These are phyloP conservation scores for Agrilus planipennis DNA, from an alignment of 1,140 invertebrate genomes.

Conservation along the genomic window DNA sequence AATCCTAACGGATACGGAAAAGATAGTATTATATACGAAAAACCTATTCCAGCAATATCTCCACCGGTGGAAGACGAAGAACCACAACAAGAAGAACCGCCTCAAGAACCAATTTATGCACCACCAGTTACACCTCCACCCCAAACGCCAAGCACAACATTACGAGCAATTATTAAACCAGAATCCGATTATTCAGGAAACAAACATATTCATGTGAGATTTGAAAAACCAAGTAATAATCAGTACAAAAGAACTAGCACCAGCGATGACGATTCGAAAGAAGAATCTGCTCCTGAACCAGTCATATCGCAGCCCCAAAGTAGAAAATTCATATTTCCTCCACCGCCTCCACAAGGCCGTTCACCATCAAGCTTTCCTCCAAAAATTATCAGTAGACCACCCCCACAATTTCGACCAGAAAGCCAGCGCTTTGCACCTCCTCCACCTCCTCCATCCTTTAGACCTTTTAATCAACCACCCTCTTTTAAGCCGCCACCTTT, in stretches of 20 bases:
- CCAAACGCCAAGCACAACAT: constrained; percentile 56
- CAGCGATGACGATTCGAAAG: constrained; percentile 38
- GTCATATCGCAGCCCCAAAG: constrained; percentile 42
- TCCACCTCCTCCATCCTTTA: constrained; percentile 28
- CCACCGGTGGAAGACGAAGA: constrained; percentile 49
- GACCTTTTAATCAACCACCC: constrained; percentile 28
- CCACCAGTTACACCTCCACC: constrained; percentile 35
- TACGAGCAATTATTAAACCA: constrained; percentile 69
- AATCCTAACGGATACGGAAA: constrained; percentile 53
- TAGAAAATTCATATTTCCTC: constrained; percentile 29
- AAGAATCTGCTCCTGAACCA: constrained; percentile 43
- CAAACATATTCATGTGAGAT: constrained; percentile 61
- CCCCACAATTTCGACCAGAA: constrained; percentile 16
- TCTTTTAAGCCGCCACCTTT: constrained; percentile 11
- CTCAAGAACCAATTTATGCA: constrained; percentile 25
- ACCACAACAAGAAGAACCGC: constrained; percentile 39
- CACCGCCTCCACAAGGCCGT: constrained; percentile 23
- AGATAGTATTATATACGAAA: constrained; percentile 61
- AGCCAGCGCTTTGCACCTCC: constrained; percentile 5
- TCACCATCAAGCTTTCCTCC: neutral
- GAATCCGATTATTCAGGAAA: constrained; percentile 72
- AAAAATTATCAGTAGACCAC: neutral
- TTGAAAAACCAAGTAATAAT: constrained; percentile 50
- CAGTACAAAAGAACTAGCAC: constrained; percentile 40
- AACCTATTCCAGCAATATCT: constrained; percentile 59